Base-by-base conservation (phyloP, 2,888 invertebrate genomes). In the Parapristionchus giblindavisi region DNA sequence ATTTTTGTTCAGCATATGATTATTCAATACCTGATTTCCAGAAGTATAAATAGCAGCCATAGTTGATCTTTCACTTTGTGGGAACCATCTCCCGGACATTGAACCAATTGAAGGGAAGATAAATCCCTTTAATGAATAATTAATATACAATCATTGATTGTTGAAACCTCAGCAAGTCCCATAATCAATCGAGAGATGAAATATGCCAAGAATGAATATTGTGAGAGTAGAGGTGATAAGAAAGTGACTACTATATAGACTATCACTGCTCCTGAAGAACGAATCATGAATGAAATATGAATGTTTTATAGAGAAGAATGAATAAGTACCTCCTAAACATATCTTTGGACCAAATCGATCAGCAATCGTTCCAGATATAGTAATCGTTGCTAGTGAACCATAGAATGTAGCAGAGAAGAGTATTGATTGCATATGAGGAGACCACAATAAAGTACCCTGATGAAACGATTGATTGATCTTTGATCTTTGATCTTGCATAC, bases 141-240 rank as follows among this genome's bases (percentile, higher is more conserved):
- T n/a, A n/a, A n/a, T n/a, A n/a, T n/a, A n/a, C n/a, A n/a, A n/a
- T n/a, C n/a, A n/a, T n/a, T n/a, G n/a, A n/a, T n/a, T n/a, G n/a
- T n/a, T n/a, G n/a, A n/a, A n/a, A 84, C 84, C 76, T 84, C 84
- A 6, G 79, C 84, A 5, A 85, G 40, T 27, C 84, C 84, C 85
- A 85, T 85, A 1, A 83, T 32, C 3, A 85, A n/a, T 54, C 84
- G 21, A 0, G 78, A 71, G 29, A 71, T 38, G 52, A 84, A 84
- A 70, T 79, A 80, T 11, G 77, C 80, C 51, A 70, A 61, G 71
- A 76, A 84, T 58, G 79, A 78, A 24, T 54, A 52, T 40, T 72
- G 66, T 21, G 84, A 84, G n/a, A 85, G 72, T 11, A 77, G 56
- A 3, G 85, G 84, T 17, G 80, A 75, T 11, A 78, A 27, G 6